Base-by-base conservation (phyloP, 2,113 vertebrate genomes). In the Microcebus griseorufus region DNA sequence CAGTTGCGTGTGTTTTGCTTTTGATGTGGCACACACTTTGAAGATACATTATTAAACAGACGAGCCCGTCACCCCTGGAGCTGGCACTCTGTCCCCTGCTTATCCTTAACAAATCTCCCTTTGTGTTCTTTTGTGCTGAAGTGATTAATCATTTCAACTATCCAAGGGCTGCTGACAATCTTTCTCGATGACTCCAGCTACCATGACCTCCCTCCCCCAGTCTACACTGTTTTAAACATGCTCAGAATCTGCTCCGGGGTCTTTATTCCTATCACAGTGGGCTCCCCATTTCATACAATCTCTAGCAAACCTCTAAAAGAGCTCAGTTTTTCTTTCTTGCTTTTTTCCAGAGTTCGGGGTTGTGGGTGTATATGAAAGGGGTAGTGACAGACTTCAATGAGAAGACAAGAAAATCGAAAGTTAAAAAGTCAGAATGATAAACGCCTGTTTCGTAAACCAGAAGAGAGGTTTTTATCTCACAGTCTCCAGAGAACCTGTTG, bases 111-210 rank as follows among this genome's bases (percentile, higher is more conserved):
- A 98, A 98, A 98, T 98, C 98, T 98, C 97, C 97, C 97, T 98
- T 92, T 97, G 97, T 98, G 97, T 96, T 97, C 98, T 96, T 98
- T 97, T 55, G 1, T 98, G 98, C 96, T 82, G 87, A 98, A 97
- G 98, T 97, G 98, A 99, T 99, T 98, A 98, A 98, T 98, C 96
- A 98, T 98, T 97, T 98, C 96, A 96, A 86, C 97, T 95, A 98
- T 95, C 69, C 0, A 82, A 48, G 0, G 90, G 95, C 83, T 97
- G 98, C 97, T 98, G 98, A 97, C 97, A 98, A 98, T 98, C 96
- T 96, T 97, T 98, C 92, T 93, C 97, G 98, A 94, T 97, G 98
- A 98, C 93, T 98, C 97, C 82, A 96, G 96, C 97, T 89, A 96
- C 96, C 85, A 91, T 95, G 96, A 98, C 97, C 96, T 96, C 94